These are phyloP conservation scores for Craseonycteris thonglongyai DNA, from an alignment of 2,113 vertebrate species.

Conservation along the genomic window DNA sequence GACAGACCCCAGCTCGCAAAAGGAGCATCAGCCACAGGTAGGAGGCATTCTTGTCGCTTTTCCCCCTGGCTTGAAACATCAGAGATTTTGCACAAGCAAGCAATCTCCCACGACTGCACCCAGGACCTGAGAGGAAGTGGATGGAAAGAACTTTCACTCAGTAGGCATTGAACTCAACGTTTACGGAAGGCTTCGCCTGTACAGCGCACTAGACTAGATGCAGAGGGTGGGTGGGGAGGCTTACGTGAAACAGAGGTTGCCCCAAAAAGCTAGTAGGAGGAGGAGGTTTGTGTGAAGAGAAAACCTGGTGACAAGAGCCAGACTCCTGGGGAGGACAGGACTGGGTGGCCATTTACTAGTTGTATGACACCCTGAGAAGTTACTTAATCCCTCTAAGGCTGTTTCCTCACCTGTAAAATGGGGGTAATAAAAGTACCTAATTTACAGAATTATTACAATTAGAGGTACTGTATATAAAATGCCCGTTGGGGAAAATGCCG, in stretches of 20 bases:
- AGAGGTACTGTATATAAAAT: background rate
- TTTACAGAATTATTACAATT: background rate
- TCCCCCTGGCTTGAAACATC: background rate
- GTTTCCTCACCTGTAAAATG: conserved; percentile 3
- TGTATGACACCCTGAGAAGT: background rate
- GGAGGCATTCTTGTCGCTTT: conserved; percentile 15
- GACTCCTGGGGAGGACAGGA: background rate
- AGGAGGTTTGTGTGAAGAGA: background rate
- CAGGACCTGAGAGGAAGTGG: background rate
- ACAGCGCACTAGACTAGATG: background rate
- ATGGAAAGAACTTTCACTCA: background rate
- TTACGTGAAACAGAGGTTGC: too few species aligned
- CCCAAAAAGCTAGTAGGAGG: background rate
- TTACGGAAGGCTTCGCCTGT: background rate
- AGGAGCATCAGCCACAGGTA: conserved; percentile 19
- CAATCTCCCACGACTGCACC: background rate
- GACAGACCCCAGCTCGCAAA: conserved; percentile 32
- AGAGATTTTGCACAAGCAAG: background rate
- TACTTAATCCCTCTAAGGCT: background rate
- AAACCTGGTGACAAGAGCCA: background rate
- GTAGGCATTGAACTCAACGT: background rate
- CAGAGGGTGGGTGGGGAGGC: accelerated
- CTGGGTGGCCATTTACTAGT: background rate
- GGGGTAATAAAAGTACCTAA: background rate
- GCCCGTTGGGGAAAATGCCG: too few species aligned